These are phyloP conservation scores for Eretmocerus hayati DNA, from an alignment of 2,888 invertebrate species.

Conservation along the genomic window DNA sequence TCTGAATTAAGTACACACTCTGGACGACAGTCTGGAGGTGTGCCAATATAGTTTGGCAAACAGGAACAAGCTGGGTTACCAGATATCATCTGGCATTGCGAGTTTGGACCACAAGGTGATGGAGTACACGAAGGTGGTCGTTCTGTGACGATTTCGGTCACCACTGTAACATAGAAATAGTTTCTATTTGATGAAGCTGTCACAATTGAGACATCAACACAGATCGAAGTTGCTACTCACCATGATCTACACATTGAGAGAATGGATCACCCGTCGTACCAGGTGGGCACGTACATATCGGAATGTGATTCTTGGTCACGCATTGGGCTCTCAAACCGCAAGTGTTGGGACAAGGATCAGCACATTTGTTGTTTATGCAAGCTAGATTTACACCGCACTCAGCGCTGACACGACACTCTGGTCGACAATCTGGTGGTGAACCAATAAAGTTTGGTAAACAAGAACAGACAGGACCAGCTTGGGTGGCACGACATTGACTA, in stretches of 20 bases:
- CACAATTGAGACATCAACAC: background rate
- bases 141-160: slow-evolving; percentile 49
- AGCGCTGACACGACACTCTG: slow-evolving; percentile 80
- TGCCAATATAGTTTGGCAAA: slow-evolving; percentile 68
- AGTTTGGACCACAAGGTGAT: slow-evolving; percentile 79
- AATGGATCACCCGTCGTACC: slow-evolving; percentile 86
- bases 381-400: slow-evolving; percentile 77
- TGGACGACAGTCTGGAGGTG: slow-evolving; percentile 71
- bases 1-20: slow-evolving; percentile 75
- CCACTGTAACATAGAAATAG: background rate
- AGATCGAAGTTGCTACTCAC: slow-evolving; percentile 49
- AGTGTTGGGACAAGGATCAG: slow-evolving; percentile 80
- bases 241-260: slow-evolving; percentile 61
- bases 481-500: slow-evolving; percentile 74
- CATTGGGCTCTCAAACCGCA: slow-evolving; percentile 83
- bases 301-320: slow-evolving; percentile 75
- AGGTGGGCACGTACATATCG: slow-evolving; percentile 77
- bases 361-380: slow-evolving; percentile 78
- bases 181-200: background rate
- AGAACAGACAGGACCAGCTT: slow-evolving; percentile 75
- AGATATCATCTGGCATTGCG: slow-evolving; percentile 67
- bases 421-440: slow-evolving; percentile 72
- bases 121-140: slow-evolving; percentile 71
- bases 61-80: slow-evolving; percentile 75
- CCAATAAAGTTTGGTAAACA: slow-evolving; percentile 74